These are phyloP conservation scores for Heliconius ismenius DNA, from an alignment of 2,888 invertebrate species.

Conservation along the genomic window DNA sequence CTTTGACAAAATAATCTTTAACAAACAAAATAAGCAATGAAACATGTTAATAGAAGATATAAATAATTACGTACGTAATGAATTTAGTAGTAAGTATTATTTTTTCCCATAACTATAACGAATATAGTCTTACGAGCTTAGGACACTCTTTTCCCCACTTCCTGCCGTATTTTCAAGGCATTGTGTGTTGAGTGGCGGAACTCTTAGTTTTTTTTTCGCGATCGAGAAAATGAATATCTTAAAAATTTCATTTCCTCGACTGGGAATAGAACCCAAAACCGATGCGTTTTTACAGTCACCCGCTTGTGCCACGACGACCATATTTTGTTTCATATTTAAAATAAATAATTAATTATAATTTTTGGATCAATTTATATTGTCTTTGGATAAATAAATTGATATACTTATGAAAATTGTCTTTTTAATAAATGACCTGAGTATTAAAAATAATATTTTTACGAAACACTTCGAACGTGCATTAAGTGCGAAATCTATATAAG, in stretches of 20 bases:
- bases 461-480: conserved; percentile 21
- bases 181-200: too few relatives aligned
- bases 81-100: too few relatives aligned
- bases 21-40: neutral
- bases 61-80: too few relatives aligned
- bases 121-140: too few relatives aligned
- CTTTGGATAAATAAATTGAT: neutral
- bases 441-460: neutral
- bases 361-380: neutral
- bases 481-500: conserved; percentile 19
- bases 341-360: neutral
- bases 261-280: too few relatives aligned
- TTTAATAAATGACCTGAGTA: neutral
- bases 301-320: neutral
- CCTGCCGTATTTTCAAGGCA: too few relatives aligned
- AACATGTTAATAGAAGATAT: neutral
- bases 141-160: too few relatives aligned
- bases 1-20: neutral
- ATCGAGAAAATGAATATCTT: too few relatives aligned
- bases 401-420: neutral
- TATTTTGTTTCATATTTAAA: neutral
- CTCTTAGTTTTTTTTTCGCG: too few relatives aligned
- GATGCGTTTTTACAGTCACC: too few relatives aligned
- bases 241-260: too few relatives aligned
- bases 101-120: too few relatives aligned